A percentile compares a stretch with the other conserved stretches of the same genome.
phyloP scores from a whole-genome alignment of 2,888 invertebrate genomes.

The Drosophila acutilabella region DNA sequence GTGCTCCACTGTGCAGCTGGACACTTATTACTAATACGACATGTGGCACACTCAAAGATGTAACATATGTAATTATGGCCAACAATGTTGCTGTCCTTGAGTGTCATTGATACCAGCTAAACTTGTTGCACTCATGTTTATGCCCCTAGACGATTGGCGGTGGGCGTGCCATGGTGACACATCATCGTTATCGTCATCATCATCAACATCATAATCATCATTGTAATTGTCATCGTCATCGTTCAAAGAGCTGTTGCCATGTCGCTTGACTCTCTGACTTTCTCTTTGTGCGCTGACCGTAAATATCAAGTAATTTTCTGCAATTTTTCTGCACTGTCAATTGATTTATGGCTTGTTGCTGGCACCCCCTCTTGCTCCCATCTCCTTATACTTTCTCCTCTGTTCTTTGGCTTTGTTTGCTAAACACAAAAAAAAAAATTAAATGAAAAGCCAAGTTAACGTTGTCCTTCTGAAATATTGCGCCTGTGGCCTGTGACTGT shows the following conservation, averaged over 20 bases:
- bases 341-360: slow-evolving; percentile 73
- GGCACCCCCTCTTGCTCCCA: neutral
- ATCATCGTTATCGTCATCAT: neutral
- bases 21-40: slow-evolving; percentile 73
- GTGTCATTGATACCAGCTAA: slow-evolving; percentile 64
- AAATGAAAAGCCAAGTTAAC: slow-evolving; percentile 68
- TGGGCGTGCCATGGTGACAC: slow-evolving; percentile 36
- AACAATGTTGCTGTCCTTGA: slow-evolving; percentile 74
- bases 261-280: slow-evolving; percentile 10
- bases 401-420: slow-evolving; percentile 54
- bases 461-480: slow-evolving; percentile 57
- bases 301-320: slow-evolving; percentile 79
- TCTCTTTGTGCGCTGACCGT: slow-evolving; percentile 67
- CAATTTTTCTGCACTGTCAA: slow-evolving; percentile 76
- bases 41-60: slow-evolving; percentile 63
- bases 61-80: slow-evolving; percentile 74
- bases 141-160: slow-evolving; percentile 3
- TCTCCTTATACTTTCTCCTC: neutral
- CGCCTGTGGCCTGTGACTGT: slow-evolving; percentile 58
- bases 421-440: slow-evolving; percentile 51
- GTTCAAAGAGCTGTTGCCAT: slow-evolving; percentile 30
- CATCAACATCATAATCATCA: neutral
- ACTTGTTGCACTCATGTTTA: slow-evolving; percentile 63
- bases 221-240: slow-evolving; percentile 8
- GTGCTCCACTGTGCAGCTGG: slow-evolving; percentile 41